phyloP scores from a whole-genome alignment of 2,797 vertebrate genomes.

The Eurystomus glaucurus region DNA sequence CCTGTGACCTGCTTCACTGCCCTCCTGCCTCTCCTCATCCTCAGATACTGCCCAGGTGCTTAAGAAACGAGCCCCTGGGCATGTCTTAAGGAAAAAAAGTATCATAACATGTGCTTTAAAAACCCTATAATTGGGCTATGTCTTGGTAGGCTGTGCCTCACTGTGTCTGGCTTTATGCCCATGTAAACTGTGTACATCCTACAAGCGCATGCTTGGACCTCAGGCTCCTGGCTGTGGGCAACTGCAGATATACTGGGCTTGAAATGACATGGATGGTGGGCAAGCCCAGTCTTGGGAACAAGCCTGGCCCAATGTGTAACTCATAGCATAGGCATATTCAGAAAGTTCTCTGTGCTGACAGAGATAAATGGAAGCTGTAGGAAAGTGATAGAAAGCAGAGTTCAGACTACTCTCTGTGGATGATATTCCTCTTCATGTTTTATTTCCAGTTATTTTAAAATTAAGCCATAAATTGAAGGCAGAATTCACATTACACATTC shows the following conservation, averaged over 20 bases:
- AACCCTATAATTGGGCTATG: accelerated
- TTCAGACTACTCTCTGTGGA: constrained; percentile 20
- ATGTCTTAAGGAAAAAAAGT: not conserved
- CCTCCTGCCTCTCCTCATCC: not conserved
- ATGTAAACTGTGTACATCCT: not conserved
- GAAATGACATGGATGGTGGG: accelerated
- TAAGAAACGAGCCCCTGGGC: not conserved
- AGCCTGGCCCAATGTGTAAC: not conserved
- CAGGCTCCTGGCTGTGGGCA: not conserved
- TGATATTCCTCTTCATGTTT: constrained; percentile 55
- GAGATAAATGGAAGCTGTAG: constrained; percentile 45
- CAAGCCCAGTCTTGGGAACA: not conserved
- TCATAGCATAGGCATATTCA: not conserved
- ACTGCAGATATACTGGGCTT: not conserved
- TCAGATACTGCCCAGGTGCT: not conserved
- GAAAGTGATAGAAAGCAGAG: constrained; percentile 40
- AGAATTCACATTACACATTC: constrained; percentile 41
- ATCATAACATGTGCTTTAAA: not conserved
- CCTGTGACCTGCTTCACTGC: not conserved
- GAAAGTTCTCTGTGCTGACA: not conserved
- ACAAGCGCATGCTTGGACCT: not conserved
- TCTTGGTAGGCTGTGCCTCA: not conserved
- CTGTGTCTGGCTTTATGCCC: not conserved
- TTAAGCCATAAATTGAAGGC: constrained; percentile 43
- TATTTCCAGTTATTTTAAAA: constrained; percentile 73